These are phyloP conservation scores for Drosophila robusta DNA, from an alignment of 2,888 invertebrate species.

Conservation along the genomic window DNA sequence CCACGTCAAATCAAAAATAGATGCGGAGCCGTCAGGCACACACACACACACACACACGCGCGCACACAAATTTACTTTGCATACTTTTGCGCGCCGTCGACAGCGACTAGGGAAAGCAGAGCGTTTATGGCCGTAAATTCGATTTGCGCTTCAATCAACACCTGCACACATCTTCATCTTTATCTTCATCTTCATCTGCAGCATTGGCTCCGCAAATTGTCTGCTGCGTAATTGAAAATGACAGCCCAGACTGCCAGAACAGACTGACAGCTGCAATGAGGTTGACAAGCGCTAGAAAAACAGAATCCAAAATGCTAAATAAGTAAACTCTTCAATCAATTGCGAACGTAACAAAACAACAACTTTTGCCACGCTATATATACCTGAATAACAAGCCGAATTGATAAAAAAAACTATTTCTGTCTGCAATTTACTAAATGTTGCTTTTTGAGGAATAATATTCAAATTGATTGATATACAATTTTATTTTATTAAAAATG, in stretches of 20 bases:
- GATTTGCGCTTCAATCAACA: slow-evolving; percentile 71
- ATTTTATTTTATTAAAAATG: no score
- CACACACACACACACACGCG: slow-evolving; percentile 4
- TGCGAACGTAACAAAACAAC: not conserved
- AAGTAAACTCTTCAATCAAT: slow-evolving; percentile 4
- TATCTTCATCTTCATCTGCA: slow-evolving; percentile 6
- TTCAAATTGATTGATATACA: no score
- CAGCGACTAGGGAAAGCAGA: slow-evolving; percentile 27
- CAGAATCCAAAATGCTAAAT: slow-evolving; percentile 15
- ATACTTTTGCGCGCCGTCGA: slow-evolving; percentile 50
- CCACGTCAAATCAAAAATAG: slow-evolving; percentile 34
- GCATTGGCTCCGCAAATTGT: slow-evolving; percentile 25
- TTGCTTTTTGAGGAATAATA: no score
- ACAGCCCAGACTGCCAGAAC: slow-evolving; percentile 16
- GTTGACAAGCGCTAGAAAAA: slow-evolving; percentile 17
- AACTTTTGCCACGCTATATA: no score
- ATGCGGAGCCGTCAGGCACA: slow-evolving; percentile 37
- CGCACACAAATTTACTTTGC: slow-evolving; percentile 40
- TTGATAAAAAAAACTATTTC: not conserved
- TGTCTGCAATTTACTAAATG: no score
- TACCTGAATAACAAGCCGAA: no score
- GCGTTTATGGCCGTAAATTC: slow-evolving; percentile 56
- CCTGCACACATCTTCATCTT: slow-evolving; percentile 36
- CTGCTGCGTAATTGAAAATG: slow-evolving; percentile 52
- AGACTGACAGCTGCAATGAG: slow-evolving; percentile 16